Conservation (phyloP, 2,888 invertebrate genomes). For the Napeogenes sylphis region DNA sequence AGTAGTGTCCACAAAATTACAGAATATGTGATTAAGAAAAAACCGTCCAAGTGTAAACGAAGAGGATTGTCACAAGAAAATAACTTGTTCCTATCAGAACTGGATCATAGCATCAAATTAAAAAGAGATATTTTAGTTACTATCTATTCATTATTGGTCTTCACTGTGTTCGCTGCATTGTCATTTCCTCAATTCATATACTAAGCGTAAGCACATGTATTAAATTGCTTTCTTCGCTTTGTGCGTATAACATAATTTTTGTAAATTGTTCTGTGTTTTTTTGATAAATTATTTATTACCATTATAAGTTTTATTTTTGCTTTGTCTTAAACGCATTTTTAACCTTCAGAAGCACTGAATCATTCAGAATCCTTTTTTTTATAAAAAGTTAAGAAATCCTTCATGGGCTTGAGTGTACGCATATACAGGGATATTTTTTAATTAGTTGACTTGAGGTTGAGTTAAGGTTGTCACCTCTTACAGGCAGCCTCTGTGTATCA, state of each 20-base stretch:
- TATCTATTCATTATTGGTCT: slow-evolving; percentile 63
- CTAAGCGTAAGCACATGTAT: slow-evolving; percentile 26
- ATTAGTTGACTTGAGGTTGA: no score
- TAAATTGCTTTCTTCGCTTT: slow-evolving; percentile 18
- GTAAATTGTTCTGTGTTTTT: no score
- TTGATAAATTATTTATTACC: no score
- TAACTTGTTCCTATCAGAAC: slow-evolving; percentile 20
- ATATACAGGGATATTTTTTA: no score
- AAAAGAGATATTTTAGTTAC: slow-evolving; percentile 67
- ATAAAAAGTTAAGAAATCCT: no score
- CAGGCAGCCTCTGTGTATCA: no score
- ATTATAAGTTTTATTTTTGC: no score
- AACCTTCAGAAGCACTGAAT: no score
- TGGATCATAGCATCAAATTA: slow-evolving; percentile 53
- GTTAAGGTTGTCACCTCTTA: no score
- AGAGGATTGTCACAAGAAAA: slow-evolving; percentile 9
- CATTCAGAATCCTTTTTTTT: no score
- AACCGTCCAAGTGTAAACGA: slow-evolving; percentile 20
- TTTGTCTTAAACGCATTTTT: no score
- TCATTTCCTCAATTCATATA: slow-evolving; percentile 53
- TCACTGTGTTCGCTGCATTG: slow-evolving; percentile 66
- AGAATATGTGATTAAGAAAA: slow-evolving; percentile 13
- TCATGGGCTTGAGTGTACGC: no score
- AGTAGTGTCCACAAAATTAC: not conserved
- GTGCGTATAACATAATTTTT: slow-evolving; percentile 9